phyloP scores from a whole-genome alignment of 2,113 vertebrate genomes.

The Cyanistes caeruleus region DNA sequence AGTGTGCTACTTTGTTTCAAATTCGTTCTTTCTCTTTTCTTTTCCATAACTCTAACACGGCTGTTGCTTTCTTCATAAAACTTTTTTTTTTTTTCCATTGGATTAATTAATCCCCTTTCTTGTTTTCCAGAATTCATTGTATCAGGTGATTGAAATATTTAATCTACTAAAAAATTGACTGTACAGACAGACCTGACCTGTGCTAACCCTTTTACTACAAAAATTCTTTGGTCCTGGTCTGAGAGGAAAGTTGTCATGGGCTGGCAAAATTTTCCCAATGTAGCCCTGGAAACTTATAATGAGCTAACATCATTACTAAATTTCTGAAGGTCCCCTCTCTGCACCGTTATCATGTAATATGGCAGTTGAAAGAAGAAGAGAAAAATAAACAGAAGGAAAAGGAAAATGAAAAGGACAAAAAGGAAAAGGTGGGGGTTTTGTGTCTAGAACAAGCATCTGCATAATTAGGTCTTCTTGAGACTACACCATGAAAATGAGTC shows the following conservation, averaged over 20 bases:
- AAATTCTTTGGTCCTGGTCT: neutral
- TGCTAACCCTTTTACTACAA: neutral
- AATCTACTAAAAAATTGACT: neutral
- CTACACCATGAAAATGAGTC: neutral
- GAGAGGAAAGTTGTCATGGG: neutral
- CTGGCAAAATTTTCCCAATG: neutral
- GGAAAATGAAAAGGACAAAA: neutral
- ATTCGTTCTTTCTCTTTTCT: neutral
- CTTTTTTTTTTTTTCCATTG: neutral
- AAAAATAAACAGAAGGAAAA: neutral
- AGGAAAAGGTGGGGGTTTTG: neutral
- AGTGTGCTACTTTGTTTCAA: neutral
- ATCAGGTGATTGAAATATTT: neutral
- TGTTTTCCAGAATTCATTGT: neutral
- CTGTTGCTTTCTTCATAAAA: neutral
- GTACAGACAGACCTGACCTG: neutral
- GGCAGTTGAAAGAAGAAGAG: neutral
- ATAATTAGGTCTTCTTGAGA: neutral
- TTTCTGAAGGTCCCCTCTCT: neutral
- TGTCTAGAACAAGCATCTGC: neutral
- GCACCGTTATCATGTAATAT: rapidly evolving
- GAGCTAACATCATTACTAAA: neutral
- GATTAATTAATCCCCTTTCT: neutral
- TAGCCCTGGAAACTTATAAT: neutral
- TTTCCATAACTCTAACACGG: neutral